Evolutionary conservation across 2,888 invertebrate species (phyloP), one percentile per base, ranked within the genome.

Genomic region (Philereme transversata): DNA sequence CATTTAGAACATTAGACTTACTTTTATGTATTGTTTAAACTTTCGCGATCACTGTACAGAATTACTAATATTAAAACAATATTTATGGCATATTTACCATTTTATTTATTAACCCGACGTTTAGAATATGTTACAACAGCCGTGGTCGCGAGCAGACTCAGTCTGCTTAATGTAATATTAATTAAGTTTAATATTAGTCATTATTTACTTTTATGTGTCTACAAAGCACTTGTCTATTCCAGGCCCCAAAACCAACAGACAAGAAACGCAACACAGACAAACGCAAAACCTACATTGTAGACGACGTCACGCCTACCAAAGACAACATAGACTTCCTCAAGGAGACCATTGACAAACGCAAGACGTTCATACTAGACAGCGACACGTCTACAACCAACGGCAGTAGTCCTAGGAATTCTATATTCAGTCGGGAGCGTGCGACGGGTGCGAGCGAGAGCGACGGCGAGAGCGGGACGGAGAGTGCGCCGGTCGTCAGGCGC

Each of bases 351-450:
- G 91, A 92, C 76, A 91, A 91, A 68, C 73, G 92, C 53, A 87
- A 85, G 66, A 92, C 92, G 0, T 92, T 91, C 60, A 86, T 92
- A n/a, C 73, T 92, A 4, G 92, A 92, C 72, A 89, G 89, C 50
- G 92, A 92, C 57, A 90, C 91, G 63, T 92, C 92, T 0, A 92
- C 92, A 0, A 92, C 92, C 0, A 92, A 91, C 58, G 92, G 91
- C 0, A 90, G 90, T 58, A 90, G 91, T 71, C 91, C 92, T 0
- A 76, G 92, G 63, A 92, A 88, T 56, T 91, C 91, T 0, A 87
- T 90, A 60, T 92, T 88, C 69, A 90, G 90, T 44, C 90, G 90
- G 49, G 90, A 90, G 69, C 88, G 70, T 22, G 22, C 84, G 0
- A 84, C 86, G 0, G 87, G 87, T 0, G 86, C 88, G 0, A 89